A percentile compares a stretch with the other conserved stretches of the same genome.
phyloP scores from a whole-genome alignment of 2,888 invertebrate genomes.

The Apotomis turbidana region DNA sequence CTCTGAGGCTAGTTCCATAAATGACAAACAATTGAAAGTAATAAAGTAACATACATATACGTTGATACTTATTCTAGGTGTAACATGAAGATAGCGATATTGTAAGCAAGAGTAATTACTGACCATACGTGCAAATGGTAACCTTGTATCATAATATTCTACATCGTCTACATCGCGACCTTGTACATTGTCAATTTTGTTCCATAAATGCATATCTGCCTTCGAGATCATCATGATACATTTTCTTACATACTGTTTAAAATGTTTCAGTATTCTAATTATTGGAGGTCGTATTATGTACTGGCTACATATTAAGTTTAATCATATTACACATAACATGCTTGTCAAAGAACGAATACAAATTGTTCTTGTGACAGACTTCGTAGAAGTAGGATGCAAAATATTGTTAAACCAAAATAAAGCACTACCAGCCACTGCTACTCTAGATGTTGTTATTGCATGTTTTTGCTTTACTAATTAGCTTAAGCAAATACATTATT shows the following conservation, averaged over 20 bases:
- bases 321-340: too few relatives aligned
- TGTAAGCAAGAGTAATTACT: slow-evolving; percentile 35
- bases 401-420: too few relatives aligned
- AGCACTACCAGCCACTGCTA: too few relatives aligned
- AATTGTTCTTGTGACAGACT: too few relatives aligned
- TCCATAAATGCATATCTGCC: slow-evolving; percentile 4
- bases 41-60: slow-evolving; percentile 65
- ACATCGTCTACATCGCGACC: slow-evolving; percentile 24
- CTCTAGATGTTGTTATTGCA: too few relatives aligned
- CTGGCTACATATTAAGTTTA: too few relatives aligned
- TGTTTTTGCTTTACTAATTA: background rate
- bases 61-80: slow-evolving; percentile 36
- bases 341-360: too few relatives aligned
- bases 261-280: background rate
- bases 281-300: too few relatives aligned
- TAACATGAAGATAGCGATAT: slow-evolving; percentile 36
- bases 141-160: slow-evolving; percentile 30
- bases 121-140: slow-evolving; percentile 36
- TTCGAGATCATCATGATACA: slow-evolving; percentile 3
- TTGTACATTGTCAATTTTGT: slow-evolving; percentile 23
- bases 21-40: slow-evolving; percentile 74
- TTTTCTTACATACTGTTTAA: background rate
- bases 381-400: too few relatives aligned
- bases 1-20: slow-evolving; percentile 60
- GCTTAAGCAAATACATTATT: slow-evolving; percentile 39